Percentiles rank a stretch among this genome's conserved stretches.
Conservation (phyloP, 1,140 invertebrate species). For the Magallana gigas region DNA sequence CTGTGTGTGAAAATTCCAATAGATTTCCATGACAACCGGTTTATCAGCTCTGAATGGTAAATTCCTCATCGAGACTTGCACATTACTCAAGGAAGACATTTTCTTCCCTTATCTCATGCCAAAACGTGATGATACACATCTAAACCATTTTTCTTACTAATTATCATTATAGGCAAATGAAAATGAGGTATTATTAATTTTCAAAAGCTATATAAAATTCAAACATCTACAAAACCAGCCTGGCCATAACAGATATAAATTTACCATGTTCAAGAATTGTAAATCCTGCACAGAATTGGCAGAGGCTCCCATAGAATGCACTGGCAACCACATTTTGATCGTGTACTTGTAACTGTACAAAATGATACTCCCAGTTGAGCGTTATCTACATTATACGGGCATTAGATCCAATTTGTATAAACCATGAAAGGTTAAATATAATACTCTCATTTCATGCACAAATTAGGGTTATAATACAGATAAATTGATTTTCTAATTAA, state of each 20-base stretch:
- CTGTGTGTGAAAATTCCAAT: background rate
- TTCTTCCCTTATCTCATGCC: background rate
- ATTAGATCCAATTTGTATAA: conserved; percentile 33
- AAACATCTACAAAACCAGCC: background rate
- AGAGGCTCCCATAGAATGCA: conserved; percentile 17
- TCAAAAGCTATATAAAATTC: background rate
- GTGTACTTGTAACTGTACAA: conserved; percentile 9
- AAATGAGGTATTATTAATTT: background rate
- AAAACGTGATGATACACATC: too few relatives aligned
- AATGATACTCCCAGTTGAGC: conserved; percentile 22
- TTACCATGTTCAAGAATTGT: conserved; percentile 39
- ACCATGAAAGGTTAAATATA: conserved; percentile 34
- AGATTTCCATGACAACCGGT: conserved; percentile 12
- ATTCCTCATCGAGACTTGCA: background rate
- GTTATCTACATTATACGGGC: conserved; percentile 35
- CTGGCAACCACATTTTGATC: conserved; percentile 34
- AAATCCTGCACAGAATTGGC: background rate
- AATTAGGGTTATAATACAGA: conserved; percentile 20
- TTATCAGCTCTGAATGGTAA: conserved; percentile 18
- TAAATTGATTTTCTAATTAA: conserved; percentile 37
- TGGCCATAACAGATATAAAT: background rate
- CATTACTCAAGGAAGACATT: background rate
- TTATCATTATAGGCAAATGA: background rate
- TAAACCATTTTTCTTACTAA: too few relatives aligned
- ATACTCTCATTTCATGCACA: conserved; percentile 29